Evolutionary conservation across 1,140 invertebrate genomes (phyloP).

Genomic region (Chrysomallon squamiferum): DNA sequence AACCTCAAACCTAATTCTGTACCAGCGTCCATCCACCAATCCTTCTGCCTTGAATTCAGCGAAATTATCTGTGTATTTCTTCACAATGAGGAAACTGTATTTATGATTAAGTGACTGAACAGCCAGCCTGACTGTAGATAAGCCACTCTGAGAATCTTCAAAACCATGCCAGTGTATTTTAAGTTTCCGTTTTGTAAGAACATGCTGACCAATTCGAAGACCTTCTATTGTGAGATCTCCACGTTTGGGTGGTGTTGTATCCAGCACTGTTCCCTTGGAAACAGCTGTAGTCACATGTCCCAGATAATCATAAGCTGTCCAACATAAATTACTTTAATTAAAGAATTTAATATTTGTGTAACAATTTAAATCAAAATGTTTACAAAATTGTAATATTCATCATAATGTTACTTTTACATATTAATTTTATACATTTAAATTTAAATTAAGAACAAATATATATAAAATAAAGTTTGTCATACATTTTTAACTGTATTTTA

Average conservation of each 20-base stretch:
- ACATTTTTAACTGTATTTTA: too few relatives aligned
- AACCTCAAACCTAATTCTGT: slow-evolving; percentile 7
- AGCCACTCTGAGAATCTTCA: slow-evolving; percentile 10
- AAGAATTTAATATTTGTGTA: too few relatives aligned
- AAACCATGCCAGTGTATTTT: slow-evolving; percentile 15
- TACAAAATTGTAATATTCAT: too few relatives aligned
- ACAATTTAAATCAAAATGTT: too few relatives aligned
- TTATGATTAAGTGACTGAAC: background rate
- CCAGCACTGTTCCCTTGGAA: slow-evolving; percentile 3
- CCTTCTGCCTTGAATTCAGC: background rate
- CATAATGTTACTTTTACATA: too few relatives aligned
- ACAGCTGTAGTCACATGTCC: slow-evolving; percentile 8
- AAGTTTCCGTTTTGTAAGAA: background rate
- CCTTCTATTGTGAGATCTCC: slow-evolving; percentile 4
- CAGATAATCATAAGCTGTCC: slow-evolving; percentile 13
- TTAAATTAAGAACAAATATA: too few relatives aligned
- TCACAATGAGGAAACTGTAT: background rate
- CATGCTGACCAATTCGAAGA: background rate
- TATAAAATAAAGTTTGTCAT: too few relatives aligned
- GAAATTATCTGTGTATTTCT: slow-evolving; percentile 1
- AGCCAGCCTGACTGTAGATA: slow-evolving; percentile 3
- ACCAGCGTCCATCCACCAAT: slow-evolving; percentile 14
- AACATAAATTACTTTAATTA: too few relatives aligned
- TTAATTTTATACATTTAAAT: too few relatives aligned
- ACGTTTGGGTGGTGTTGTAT: slow-evolving; percentile 8